These are phyloP conservation scores for Cheilosia scutellata DNA, from an alignment of 2,888 invertebrate genomes.

Conservation along the genomic window DNA sequence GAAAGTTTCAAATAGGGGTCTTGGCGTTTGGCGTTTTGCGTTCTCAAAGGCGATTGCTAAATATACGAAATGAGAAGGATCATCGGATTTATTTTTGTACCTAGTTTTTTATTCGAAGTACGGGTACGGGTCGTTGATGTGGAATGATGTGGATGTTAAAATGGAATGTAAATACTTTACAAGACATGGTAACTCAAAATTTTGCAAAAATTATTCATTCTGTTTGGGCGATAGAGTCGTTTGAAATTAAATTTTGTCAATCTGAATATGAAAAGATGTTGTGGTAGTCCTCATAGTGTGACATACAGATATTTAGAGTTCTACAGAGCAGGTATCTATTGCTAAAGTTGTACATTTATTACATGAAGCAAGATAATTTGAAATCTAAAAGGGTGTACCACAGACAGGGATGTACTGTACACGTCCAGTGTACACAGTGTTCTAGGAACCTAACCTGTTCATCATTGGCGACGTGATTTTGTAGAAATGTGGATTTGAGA, in stretches of 20 bases:
- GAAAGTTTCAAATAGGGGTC: constrained; percentile 44
- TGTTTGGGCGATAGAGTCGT: background rate
- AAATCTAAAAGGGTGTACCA: too few species aligned
- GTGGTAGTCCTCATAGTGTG: too few species aligned
- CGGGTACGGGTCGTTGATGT: constrained; percentile 24
- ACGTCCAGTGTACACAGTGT: too few species aligned
- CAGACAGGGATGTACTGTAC: too few species aligned
- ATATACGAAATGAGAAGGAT: constrained; percentile 73
- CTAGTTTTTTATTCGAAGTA: constrained; percentile 1
- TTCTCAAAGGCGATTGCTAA: constrained; percentile 68
- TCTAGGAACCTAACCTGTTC: too few species aligned
- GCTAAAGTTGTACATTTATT: too few species aligned
- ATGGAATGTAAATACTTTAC: constrained; percentile 48
- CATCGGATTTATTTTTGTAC: constrained; percentile 57
- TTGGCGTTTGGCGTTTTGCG: constrained; percentile 60
- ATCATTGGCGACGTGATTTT: too few species aligned
- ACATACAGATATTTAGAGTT: too few species aligned
- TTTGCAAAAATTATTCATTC: constrained; percentile 1
- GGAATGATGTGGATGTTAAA: constrained; percentile 38
- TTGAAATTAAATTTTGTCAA: background rate
- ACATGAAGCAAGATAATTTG: too few species aligned
- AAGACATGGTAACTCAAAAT: constrained; percentile 46
- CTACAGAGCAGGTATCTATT: too few species aligned
- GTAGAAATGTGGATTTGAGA: too few species aligned
- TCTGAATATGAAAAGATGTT: background rate